phyloP scores from a whole-genome alignment of 2,888 invertebrate genomes.

The Brachyopa scutellaris region DNA sequence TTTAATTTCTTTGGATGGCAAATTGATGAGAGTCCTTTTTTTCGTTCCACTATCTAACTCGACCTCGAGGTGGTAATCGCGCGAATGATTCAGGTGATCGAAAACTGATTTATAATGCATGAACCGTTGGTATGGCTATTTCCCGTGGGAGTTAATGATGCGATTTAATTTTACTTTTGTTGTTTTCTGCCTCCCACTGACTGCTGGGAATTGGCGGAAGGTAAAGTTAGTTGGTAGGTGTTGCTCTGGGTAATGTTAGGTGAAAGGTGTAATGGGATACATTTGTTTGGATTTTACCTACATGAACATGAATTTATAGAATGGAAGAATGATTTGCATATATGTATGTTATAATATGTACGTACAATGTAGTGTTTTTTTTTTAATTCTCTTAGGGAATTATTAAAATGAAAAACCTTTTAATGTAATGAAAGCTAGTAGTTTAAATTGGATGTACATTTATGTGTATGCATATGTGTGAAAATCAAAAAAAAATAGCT shows the following conservation, averaged over 20 bases:
- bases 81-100: conserved; percentile 56
- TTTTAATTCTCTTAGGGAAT: not conserved
- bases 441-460: too few relatives aligned
- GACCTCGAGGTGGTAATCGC: conserved; percentile 32
- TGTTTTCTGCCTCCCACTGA: not conserved
- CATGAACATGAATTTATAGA: not conserved
- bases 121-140: conserved; percentile 53
- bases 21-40: conserved; percentile 30
- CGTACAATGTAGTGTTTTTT: not conserved
- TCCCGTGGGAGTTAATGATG: conserved; percentile 50
- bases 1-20: conserved; percentile 49
- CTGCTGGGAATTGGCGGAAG: not conserved
- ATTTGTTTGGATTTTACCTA: conserved; percentile 2
- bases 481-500: too few relatives aligned
- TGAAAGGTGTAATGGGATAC: conserved; percentile 3
- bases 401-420: conserved; percentile 1
- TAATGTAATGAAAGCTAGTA: not conserved
- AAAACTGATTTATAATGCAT: conserved; percentile 47
- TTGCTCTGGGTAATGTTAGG: not conserved
- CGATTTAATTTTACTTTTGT: conserved; percentile 36
- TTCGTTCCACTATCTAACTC: not conserved
- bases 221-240: too few relatives aligned
- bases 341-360: not conserved
- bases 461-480: too few relatives aligned
- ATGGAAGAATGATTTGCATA: conserved; percentile 14